Evolutionary conservation across 2,888 invertebrate genomes (phyloP), one percentile per base, ranked within the genome.

Genomic region (Limenitis camilla): DNA sequence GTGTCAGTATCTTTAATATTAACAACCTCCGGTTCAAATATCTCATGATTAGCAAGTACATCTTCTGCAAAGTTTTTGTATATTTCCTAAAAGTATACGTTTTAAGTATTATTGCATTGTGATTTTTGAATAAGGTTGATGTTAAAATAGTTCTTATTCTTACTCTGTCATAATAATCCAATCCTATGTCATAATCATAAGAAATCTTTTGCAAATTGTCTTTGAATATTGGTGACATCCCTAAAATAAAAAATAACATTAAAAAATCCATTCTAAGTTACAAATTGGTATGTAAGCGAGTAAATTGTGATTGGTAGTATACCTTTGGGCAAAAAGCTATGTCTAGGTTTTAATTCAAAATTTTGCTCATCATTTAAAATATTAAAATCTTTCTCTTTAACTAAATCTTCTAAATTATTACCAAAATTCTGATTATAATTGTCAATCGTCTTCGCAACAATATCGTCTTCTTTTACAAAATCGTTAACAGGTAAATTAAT

Each of bases 311-410:
- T n/a, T n/a, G n/a, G n/a, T n/a, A n/a, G 46, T 5, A 49, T 67
- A 87, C 91, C 91, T 86, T 90, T 91, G 1, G 91, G 91, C 32
- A 91, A 59, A 70, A 89, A 89, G 30, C 76, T 71, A n/a, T 71
- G 72, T 63, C 90, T 77, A 60, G 75, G 75, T 45, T 69, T 76
- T 8, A 90, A 65, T 55, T 72, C 64, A 63, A 82, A 88, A 67
- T 61, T 52, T 48, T 68, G 65, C 0, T 38, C 51, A 33, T 64
- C 56, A 68, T 63, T 11, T 54, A 49, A 9, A 45, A 49, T 41
- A 36, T 49, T 27, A 57, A 36, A 30, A 11, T 4, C 11, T 19
- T 29, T 10, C 11, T 35, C 10, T 30, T 9, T 38, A 28, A 2
- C 11, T 36, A 11, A 36, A 9, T 9, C 28, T 36, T 19, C 8